A percentile compares a stretch with the other conserved stretches of the same genome.
Evolutionary conservation across 2,888 invertebrate species (phyloP).

Genomic region (Lasioglossum leucozonium): DNA sequence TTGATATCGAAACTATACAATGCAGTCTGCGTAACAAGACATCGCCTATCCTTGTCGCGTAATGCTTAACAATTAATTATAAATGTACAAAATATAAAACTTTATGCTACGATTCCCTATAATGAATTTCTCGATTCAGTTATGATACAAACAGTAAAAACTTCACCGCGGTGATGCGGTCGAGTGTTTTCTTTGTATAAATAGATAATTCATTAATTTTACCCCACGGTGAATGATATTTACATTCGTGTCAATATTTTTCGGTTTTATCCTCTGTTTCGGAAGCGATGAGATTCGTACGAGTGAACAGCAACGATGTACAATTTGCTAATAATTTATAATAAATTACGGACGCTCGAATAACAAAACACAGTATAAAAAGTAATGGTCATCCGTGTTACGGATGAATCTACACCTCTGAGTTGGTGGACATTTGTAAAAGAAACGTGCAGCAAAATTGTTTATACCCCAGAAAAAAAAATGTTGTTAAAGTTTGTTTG

Average conservation of each 20-base stretch:
- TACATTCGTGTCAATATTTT: slow-evolving; percentile 20
- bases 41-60: background rate
- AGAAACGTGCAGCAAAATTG: no score
- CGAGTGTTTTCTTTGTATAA: slow-evolving; percentile 32
- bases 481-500: no score
- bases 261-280: background rate
- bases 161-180: background rate
- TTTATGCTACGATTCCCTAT: slow-evolving; percentile 28
- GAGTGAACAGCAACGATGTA: background rate
- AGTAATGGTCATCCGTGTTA: no score
- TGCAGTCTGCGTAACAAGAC: slow-evolving; percentile 24
- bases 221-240: slow-evolving; percentile 36
- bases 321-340: slow-evolving; percentile 49
- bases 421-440: no score
- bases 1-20: slow-evolving; percentile 15
- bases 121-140: slow-evolving; percentile 3
- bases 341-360: slow-evolving; percentile 44
- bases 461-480: no score
- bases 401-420: no score
- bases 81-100: slow-evolving; percentile 40
- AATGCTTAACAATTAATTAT: slow-evolving; percentile 21
- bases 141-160: background rate
- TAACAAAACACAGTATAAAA: background rate
- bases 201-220: slow-evolving; percentile 30
- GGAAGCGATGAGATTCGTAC: background rate